phyloP scores from a whole-genome alignment of 2,797 vertebrate genomes.

The Spheniscus humboldti region DNA sequence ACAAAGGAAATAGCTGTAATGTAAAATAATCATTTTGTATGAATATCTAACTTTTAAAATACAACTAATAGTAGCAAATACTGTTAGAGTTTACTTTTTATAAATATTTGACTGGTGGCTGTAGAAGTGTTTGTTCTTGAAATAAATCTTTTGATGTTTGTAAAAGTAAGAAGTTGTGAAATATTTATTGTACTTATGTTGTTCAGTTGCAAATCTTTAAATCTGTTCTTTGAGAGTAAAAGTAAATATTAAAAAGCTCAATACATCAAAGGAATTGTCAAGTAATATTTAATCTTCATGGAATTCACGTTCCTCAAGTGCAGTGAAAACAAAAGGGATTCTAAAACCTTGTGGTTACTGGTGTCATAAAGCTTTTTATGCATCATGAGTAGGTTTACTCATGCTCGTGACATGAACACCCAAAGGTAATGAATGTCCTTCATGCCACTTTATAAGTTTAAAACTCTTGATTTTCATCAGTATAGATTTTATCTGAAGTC shows the following conservation, averaged over 20 bases:
- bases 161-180: constrained; percentile 12
- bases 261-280: neutral
- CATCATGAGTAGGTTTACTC: neutral
- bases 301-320: neutral
- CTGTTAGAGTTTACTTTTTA: neutral
- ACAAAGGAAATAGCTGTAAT: neutral
- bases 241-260: constrained; percentile 10
- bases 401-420: neutral
- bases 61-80: neutral
- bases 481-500: neutral
- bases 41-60: neutral
- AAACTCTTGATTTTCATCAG: neutral
- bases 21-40: neutral
- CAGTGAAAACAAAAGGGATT: neutral
- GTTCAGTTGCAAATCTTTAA: neutral
- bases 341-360: neutral
- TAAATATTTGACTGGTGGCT: neutral
- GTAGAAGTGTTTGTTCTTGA: neutral
- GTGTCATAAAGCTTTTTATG: neutral
- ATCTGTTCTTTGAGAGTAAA: neutral
- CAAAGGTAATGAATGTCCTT: neutral
- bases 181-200: constrained; percentile 4
- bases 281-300: neutral
- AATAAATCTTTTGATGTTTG: neutral
- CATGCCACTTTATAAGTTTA: neutral